Conservation (phyloP, 2,797 vertebrate genomes). For the Muscicapa striata region DNA sequence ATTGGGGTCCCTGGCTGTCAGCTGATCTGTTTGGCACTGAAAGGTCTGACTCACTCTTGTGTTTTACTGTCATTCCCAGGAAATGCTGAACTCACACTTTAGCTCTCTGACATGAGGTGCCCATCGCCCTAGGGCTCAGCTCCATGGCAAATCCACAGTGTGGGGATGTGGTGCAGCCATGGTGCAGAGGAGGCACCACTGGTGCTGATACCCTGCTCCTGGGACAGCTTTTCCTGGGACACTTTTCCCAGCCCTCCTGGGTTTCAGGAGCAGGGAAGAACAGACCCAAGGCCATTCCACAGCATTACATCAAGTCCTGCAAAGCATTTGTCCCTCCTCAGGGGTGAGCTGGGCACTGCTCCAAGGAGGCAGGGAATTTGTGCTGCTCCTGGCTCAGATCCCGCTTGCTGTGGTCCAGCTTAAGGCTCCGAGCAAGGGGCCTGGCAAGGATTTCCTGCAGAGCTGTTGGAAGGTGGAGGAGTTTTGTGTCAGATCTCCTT, state of each 20-base stretch:
- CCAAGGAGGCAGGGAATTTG: background rate
- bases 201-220: background rate
- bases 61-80: background rate
- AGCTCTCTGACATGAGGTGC: background rate
- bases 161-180: background rate
- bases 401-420: background rate
- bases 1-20: background rate
- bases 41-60: background rate
- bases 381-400: background rate
- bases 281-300: background rate
- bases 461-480: background rate
- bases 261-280: background rate
- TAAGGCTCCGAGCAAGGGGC: accelerated
- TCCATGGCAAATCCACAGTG: background rate
- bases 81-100: background rate
- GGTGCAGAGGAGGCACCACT: background rate
- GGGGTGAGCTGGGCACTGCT: background rate
- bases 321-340: background rate
- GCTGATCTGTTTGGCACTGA: background rate
- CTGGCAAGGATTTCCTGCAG: background rate
- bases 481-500: background rate
- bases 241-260: background rate
- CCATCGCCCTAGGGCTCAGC: background rate
- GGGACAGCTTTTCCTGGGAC: background rate
- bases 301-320: background rate